Evolutionary conservation across 1,140 invertebrate species (phyloP).

Genomic region (Colletes latitarsis): DNA sequence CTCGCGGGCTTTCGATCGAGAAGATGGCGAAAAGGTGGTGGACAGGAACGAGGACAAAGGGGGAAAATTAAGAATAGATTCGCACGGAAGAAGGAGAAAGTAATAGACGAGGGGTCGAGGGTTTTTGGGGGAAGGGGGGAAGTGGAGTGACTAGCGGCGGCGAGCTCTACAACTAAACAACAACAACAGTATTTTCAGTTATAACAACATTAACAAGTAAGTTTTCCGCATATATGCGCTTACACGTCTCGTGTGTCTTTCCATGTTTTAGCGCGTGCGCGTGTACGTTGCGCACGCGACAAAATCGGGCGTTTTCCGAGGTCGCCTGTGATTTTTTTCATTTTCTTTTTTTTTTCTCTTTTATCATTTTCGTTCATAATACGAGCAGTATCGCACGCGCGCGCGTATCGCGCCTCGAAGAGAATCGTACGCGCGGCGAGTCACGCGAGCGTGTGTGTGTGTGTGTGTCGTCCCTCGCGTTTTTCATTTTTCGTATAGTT

Average conservation of each 20-base stretch:
- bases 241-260: constrained; percentile 49
- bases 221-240: constrained; percentile 73
- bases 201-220: constrained; percentile 82
- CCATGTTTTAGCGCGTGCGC: constrained; percentile 17
- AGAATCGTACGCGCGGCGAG: neutral
- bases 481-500: neutral
- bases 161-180: constrained; percentile 82
- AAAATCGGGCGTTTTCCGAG: constrained; percentile 6
- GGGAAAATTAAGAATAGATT: neutral
- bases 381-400: constrained; percentile 1
- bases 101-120: neutral
- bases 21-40: neutral
- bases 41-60: constrained; percentile 4
- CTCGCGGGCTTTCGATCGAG: neutral
- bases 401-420: neutral
- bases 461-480: constrained; percentile 31
- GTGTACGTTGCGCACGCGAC: constrained; percentile 25
- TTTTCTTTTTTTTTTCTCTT: neutral
- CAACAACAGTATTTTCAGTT: constrained; percentile 82
- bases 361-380: neutral
- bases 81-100: constrained; percentile 8
- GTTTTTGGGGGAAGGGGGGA: constrained; percentile 28
- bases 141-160: constrained; percentile 79
- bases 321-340: neutral
- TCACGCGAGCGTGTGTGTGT: constrained; percentile 37